A percentile compares a stretch with the other conserved stretches of the same genome.
phyloP scores from a whole-genome alignment of 2,888 invertebrate genomes.

The Drosophila mayaguana region DNA sequence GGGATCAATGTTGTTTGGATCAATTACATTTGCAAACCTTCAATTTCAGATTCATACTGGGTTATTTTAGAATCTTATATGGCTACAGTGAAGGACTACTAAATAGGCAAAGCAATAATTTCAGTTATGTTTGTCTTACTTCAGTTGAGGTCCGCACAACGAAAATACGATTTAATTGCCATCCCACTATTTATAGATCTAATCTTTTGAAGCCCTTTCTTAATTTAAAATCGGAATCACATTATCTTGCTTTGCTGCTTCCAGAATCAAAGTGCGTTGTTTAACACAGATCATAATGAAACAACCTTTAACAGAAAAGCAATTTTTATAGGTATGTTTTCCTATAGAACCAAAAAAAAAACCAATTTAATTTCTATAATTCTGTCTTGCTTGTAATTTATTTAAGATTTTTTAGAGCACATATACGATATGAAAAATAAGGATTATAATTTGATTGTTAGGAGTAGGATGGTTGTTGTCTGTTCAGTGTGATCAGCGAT shows the following conservation, averaged over 20 bases:
- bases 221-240: neutral
- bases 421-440: neutral
- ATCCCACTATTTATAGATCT: no score
- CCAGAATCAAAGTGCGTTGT: neutral
- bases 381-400: neutral
- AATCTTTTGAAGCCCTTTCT: neutral
- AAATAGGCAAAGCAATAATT: no score
- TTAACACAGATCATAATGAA: no score
- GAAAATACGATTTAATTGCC: neutral
- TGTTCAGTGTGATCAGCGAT: neutral
- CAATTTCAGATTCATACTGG: no score
- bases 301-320: neutral
- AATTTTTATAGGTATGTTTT: neutral
- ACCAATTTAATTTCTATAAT: neutral
- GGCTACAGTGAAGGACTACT: no score
- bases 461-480: neutral
- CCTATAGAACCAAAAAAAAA: neutral
- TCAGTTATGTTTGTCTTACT: neutral
- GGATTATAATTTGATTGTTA: neutral
- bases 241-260: neutral
- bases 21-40: neutral
- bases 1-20: neutral
- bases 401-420: conserved; percentile 30
- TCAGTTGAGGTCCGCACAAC: neutral
- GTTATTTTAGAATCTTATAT: no score